Base-by-base conservation (phyloP, 2,113 vertebrate genomes). In the Microcebus griseorufus region DNA sequence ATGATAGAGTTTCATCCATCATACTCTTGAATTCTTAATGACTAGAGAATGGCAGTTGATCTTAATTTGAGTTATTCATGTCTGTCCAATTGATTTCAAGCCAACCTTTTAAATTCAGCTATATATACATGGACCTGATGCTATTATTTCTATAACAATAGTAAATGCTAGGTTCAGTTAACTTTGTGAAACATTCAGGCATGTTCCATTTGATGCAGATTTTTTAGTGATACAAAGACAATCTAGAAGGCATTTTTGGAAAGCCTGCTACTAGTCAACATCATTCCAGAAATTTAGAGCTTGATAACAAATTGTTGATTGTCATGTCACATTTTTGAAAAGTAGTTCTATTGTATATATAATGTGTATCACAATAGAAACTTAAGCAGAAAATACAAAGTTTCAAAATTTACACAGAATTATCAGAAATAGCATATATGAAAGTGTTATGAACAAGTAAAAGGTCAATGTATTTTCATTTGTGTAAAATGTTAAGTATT, bases 91-190 rank as follows among this genome's bases (percentile, higher is more conserved):
- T 88, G 90, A 95, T 72, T 95, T 60, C 60, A 81, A 70, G 79
- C 10, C n/a, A 72, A 2, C 16, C 32, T 90, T 92, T 94, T 76
- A 76, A 90, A 88, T 98, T 98, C 82, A 91, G 88, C 82, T 97
- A 58, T 88, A 62, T 86, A 92, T 93, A 27, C 45, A 22, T 93
- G 93, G 92, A 97, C 72, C 95, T 97, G 95, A 90, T 97, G 82
- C 82, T 97, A 62, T 72, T 96, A 90, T 98, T 97, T 51, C 97
- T 94, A 65, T 95, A 96, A 96, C 85, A 97, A 96, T 94, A 65
- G 37, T 37, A 67, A 88, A 85, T 73, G 55, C 80, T 94, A 80
- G 53, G 12, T 82, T 94, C 88, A 48, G 0, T 94, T 92, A 93
- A 73, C 34, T 93, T 87, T 76, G 48, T 75, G 60, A 89, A 95